Percentiles rank a stretch among this genome's conserved stretches.
phyloP scores from a whole-genome alignment of 35 echinoderm and acorn worm species.

The Ophiothrix spiculata region DNA sequence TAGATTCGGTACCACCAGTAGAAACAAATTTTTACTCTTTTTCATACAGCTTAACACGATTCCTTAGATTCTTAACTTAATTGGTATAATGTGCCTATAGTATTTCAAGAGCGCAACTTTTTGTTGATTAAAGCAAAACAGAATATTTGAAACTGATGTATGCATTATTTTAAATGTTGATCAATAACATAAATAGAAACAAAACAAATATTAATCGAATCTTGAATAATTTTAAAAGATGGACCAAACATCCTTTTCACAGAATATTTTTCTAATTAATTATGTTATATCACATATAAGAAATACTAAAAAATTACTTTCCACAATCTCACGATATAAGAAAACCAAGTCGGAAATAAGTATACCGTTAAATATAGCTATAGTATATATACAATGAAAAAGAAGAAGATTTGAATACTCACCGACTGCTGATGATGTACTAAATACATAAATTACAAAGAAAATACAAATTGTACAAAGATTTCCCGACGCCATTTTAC shows the following conservation, averaged over 20 bases:
- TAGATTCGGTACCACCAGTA: too few species aligned
- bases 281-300: neutral
- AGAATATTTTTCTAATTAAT: neutral
- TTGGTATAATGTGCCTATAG: too few species aligned
- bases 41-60: too few species aligned
- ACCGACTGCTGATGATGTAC: neutral
- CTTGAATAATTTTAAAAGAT: neutral
- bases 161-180: too few species aligned
- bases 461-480: neutral
- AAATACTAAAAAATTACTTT: neutral
- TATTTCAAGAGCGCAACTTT: too few species aligned
- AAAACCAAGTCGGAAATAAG: neutral
- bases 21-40: too few species aligned
- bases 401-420: neutral
- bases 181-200: too few species aligned
- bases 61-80: too few species aligned
- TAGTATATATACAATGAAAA: neutral
- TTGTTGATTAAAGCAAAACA: too few species aligned
- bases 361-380: neutral
- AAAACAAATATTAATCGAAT: too few species aligned
- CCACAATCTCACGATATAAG: neutral
- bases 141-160: too few species aligned
- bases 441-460: neutral
- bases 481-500: neutral
- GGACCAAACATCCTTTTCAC: neutral